These are phyloP conservation scores for Notiomystis cincta DNA, from an alignment of 2,113 vertebrate genomes.

Conservation along the genomic window DNA sequence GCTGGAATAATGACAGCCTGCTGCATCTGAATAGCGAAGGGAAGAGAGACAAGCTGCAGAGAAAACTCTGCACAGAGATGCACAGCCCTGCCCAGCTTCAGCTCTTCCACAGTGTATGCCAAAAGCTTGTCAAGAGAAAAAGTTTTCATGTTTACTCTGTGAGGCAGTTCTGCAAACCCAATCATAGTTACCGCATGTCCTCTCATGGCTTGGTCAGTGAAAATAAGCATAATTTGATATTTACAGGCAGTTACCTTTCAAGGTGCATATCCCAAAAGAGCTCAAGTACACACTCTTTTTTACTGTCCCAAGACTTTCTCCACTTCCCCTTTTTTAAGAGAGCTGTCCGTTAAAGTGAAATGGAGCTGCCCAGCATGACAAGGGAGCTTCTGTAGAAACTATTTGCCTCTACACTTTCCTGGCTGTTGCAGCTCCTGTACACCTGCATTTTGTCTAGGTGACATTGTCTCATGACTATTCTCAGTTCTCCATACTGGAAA, in stretches of 20 bases:
- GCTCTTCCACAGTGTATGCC: rapidly evolving
- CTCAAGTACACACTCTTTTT: neutral
- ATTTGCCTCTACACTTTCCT: neutral
- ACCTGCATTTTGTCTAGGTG: neutral
- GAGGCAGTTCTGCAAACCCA: neutral
- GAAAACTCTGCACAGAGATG: neutral
- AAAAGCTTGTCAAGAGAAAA: neutral
- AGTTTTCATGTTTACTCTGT: neutral
- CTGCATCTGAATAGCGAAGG: neutral
- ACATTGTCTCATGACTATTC: neutral
- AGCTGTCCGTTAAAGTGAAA: neutral
- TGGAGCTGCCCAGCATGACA: neutral
- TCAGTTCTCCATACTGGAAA: neutral
- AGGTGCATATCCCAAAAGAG: neutral
- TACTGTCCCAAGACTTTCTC: neutral
- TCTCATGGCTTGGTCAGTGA: neutral
- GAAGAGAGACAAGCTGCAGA: neutral
- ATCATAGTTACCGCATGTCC: neutral
- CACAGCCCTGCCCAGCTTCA: neutral
- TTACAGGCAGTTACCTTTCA: neutral
- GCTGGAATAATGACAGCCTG: neutral
- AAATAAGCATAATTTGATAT: neutral
- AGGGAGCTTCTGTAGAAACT: neutral
- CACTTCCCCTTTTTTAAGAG: neutral
- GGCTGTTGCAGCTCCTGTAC: neutral